Percentiles rank a stretch among this genome's conserved stretches.
phyloP scores from a whole-genome alignment of 2,113 vertebrate genomes.

The Pedetes capensis region DNA sequence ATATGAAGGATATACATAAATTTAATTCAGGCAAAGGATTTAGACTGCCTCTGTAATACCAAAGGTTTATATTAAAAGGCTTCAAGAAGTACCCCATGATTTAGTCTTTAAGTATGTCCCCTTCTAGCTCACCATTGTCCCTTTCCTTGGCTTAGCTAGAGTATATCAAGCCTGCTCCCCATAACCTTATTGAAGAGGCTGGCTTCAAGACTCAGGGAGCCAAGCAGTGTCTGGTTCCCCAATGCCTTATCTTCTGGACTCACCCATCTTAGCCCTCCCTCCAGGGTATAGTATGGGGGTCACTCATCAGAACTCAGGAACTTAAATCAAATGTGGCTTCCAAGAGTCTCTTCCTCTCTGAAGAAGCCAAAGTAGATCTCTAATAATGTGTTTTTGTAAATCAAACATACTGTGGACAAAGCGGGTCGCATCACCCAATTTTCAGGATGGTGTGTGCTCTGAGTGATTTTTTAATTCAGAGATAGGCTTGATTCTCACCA shows the following conservation, averaged over 20 bases:
- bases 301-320: background rate
- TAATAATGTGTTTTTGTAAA: background rate
- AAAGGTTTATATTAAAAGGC: background rate
- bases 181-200: background rate
- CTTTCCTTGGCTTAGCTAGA: background rate
- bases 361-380: background rate
- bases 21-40: conserved; percentile 3
- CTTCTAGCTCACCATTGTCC: background rate
- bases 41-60: background rate
- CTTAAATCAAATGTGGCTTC: background rate
- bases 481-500: no score
- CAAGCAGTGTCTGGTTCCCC: background rate
- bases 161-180: background rate
- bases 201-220: background rate
- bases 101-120: background rate
- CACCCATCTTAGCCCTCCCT: background rate
- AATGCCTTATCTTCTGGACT: background rate
- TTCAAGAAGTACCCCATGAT: background rate
- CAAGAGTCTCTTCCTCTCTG: background rate
- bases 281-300: background rate
- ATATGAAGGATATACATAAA: background rate
- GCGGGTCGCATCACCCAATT: background rate
- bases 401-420: background rate
- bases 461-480: background rate
- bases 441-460: rapidly evolving